Conservation (phyloP, 1,140 invertebrate genomes). For the Triops cancriformis region DNA sequence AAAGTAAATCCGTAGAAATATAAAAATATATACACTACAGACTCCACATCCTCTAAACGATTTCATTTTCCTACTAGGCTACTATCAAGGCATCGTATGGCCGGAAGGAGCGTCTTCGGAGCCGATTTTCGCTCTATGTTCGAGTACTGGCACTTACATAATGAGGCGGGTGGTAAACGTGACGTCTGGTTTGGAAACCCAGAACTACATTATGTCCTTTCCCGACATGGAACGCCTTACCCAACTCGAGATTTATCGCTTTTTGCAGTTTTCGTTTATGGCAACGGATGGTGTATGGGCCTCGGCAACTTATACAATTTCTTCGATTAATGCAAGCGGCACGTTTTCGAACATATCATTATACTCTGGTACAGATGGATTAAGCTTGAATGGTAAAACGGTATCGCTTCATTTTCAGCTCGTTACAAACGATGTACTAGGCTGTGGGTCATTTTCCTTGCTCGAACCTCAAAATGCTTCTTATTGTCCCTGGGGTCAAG, state of each 20-base stretch:
- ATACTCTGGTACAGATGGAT: not conserved
- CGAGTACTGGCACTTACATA: not conserved
- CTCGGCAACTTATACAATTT: not conserved
- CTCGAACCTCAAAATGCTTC: not conserved
- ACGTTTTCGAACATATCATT: not conserved
- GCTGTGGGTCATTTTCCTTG: not conserved
- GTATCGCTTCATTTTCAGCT: not conserved
- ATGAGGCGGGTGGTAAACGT: not conserved
- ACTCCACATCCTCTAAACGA: no score
- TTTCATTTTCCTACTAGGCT: no score
- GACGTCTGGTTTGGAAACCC: not conserved
- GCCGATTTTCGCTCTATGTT: not conserved
- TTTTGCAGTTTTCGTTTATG: not conserved
- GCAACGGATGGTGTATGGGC: not conserved
- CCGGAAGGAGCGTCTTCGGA: not conserved
- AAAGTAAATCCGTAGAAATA: not conserved
- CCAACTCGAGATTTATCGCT: not conserved
- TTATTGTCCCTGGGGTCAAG: not conserved
- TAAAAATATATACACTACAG: no score
- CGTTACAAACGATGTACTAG: not conserved
- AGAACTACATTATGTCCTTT: not conserved
- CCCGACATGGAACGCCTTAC: not conserved
- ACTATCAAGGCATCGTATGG: not conserved
- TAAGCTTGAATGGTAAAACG: not conserved
- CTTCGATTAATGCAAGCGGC: not conserved